Conservation (phyloP, 1,140 invertebrate species). For the Meteorus sp. region DNA sequence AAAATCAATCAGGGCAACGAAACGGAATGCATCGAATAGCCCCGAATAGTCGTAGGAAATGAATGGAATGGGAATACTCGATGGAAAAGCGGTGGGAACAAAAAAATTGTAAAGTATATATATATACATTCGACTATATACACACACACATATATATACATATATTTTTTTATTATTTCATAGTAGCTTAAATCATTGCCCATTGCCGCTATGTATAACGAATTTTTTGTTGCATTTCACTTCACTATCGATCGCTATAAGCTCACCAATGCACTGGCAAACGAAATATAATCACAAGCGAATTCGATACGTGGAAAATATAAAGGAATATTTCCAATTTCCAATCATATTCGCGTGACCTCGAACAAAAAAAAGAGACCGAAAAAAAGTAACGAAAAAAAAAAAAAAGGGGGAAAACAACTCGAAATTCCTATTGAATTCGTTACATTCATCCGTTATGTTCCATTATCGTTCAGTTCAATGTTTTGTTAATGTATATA, state of each 20-base stretch:
- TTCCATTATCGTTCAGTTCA: neutral
- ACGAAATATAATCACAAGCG: neutral
- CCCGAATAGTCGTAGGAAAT: neutral
- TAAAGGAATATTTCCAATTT: slow-evolving; percentile 12
- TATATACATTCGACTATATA: no score
- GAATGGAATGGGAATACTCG: neutral
- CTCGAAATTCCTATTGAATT: no score
- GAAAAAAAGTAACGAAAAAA: no score
- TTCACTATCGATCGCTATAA: slow-evolving; percentile 5
- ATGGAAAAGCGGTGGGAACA: no score
- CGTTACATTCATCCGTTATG: neutral
- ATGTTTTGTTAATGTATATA: no score
- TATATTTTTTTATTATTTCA: neutral
- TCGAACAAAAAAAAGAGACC: no score
- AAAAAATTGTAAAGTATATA: no score
- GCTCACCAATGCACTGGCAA: neutral
- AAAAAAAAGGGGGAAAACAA: no score
- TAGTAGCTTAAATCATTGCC: neutral
- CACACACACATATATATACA: no score
- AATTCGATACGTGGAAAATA: neutral
- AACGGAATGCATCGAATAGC: neutral
- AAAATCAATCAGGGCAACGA: neutral
- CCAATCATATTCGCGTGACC: neutral
- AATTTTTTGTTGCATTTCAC: neutral
- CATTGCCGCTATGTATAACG: no score